Conservation (phyloP, 2,888 invertebrate genomes). For the Mycalesis mineus region DNA sequence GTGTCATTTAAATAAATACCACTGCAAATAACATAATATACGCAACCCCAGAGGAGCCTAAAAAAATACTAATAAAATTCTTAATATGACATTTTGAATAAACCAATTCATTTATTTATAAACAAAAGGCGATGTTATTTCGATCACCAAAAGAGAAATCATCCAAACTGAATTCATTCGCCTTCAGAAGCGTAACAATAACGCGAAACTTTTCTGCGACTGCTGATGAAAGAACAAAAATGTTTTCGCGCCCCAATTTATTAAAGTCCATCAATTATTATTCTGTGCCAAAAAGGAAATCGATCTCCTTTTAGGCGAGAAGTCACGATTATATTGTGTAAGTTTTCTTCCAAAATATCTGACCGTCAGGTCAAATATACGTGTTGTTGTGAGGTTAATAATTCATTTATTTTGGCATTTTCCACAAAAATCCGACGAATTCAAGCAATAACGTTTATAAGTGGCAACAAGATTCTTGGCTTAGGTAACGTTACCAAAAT, state of each 20-base stretch:
- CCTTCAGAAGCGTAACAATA: conserved; percentile 8
- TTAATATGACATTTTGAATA: too few species aligned
- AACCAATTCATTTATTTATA: too few species aligned
- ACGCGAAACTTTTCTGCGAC: conserved; percentile 3
- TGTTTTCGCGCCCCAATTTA: conserved; percentile 3
- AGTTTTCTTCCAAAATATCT: background rate
- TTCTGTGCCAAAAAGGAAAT: background rate
- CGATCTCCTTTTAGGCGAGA: background rate
- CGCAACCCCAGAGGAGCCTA: too few species aligned
- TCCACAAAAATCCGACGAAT: too few species aligned
- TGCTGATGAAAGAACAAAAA: conserved; percentile 7
- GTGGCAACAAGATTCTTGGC: too few species aligned
- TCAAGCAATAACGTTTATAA: too few species aligned
- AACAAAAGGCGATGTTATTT: background rate
- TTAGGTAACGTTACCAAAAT: too few species aligned
- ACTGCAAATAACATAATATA: too few species aligned
- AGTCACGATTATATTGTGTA: background rate
- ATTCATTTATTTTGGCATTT: too few species aligned
- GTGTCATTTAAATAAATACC: too few species aligned
- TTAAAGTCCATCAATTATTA: conserved; percentile 11
- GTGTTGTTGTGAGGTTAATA: too few species aligned
- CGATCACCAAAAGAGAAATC: background rate
- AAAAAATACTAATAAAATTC: too few species aligned
- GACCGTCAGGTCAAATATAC: background rate
- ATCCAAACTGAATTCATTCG: background rate